Evolutionary conservation across 2,797 vertebrate species (phyloP).

Genomic region (Xiphorhynchus erythropygius): DNA sequence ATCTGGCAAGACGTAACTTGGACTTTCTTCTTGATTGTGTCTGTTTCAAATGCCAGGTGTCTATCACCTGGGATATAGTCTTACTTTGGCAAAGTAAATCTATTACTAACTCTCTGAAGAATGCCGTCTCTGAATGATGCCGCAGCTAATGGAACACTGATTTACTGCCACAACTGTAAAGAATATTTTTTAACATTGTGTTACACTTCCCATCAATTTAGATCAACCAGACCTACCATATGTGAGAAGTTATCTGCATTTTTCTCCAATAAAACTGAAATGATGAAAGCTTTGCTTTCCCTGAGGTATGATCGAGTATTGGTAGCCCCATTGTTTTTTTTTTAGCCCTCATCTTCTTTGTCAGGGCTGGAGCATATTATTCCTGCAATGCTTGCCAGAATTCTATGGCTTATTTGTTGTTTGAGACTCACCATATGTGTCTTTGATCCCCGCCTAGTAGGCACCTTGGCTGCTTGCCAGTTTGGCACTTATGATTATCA

Average conservation of each 20-base stretch:
- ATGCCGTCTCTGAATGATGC: constrained; percentile 58
- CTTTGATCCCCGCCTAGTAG: constrained; percentile 74
- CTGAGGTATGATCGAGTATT: constrained; percentile 50
- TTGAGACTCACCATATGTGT: constrained; percentile 72
- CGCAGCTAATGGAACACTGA: constrained; percentile 61
- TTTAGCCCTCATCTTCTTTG: constrained; percentile 37
- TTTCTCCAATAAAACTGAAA: constrained; percentile 70
- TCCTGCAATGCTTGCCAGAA: constrained; percentile 60
- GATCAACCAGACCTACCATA: constrained; percentile 71
- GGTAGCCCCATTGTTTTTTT: constrained; percentile 53
- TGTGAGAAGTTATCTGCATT: constrained; percentile 74
- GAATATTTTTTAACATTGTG: constrained; percentile 64
- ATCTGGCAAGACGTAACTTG: constrained; percentile 56
- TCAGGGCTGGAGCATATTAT: constrained; percentile 67
- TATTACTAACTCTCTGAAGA: constrained; percentile 69
- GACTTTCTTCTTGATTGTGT: constrained; percentile 46
- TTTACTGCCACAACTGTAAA: constrained; percentile 67
- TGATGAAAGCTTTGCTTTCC: constrained; percentile 72
- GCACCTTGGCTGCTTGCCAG: constrained; percentile 61
- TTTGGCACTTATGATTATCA: constrained; percentile 66
- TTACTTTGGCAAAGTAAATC: constrained; percentile 57
- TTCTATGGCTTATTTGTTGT: constrained; percentile 70
- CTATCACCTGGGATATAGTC: constrained; percentile 57
- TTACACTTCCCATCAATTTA: constrained; percentile 70
- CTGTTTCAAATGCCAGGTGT: constrained; percentile 64